phyloP scores from a whole-genome alignment of 2,888 invertebrate species.

The Cylloceria caligata region DNA sequence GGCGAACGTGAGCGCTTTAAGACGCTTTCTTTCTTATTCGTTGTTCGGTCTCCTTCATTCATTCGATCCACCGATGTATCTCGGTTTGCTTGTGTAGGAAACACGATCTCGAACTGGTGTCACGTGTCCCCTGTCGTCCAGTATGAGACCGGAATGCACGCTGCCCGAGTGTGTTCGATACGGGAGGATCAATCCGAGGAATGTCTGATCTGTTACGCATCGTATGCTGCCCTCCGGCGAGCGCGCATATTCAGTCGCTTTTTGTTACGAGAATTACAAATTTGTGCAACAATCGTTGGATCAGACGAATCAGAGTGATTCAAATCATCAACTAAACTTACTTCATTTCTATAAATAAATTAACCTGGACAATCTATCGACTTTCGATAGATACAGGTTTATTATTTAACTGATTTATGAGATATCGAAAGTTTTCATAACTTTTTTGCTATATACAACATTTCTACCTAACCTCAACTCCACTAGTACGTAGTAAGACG shows the following conservation, averaged over 20 bases:
- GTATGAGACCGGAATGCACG: conserved; percentile 61
- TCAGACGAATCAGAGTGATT: too few species aligned
- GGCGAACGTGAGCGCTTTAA: conserved; percentile 41
- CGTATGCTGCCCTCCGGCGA: neutral
- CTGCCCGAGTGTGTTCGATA: conserved; percentile 37
- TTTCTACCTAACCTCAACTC: too few species aligned
- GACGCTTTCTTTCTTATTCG: conserved; percentile 16
- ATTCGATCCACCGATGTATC: conserved; percentile 29
- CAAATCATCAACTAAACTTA: too few species aligned
- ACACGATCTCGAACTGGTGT: conserved; percentile 64
- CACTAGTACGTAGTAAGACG: too few species aligned
- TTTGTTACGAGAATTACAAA: too few species aligned
- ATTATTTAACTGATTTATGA: too few species aligned
- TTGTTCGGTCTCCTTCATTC: neutral
- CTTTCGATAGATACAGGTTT: too few species aligned
- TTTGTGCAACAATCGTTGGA: too few species aligned
- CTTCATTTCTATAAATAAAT: too few species aligned
- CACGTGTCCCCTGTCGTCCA: conserved; percentile 47
- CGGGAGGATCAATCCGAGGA: conserved; percentile 59
- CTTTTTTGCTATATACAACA: too few species aligned
- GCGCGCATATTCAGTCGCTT: neutral
- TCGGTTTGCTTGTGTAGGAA: conserved; percentile 62
- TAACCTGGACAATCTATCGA: too few species aligned
- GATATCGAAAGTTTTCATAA: too few species aligned
- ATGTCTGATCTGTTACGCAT: conserved; percentile 47